Evolutionary conservation across 2,113 vertebrate genomes (phyloP).

Genomic region (Sturnus vulgaris): DNA sequence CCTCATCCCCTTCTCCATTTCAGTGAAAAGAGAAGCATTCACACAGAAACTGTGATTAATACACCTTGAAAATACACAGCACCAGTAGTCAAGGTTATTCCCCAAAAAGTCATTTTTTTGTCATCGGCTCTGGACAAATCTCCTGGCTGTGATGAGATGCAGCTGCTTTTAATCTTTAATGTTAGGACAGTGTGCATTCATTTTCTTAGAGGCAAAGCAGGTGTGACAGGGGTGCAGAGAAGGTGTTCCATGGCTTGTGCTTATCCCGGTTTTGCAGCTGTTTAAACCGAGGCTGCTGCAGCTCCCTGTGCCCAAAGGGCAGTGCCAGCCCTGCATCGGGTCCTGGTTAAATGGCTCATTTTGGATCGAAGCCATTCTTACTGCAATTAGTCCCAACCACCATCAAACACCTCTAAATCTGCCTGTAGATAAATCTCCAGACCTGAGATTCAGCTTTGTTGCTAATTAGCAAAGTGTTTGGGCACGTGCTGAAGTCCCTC

Average conservation of each 20-base stretch:
- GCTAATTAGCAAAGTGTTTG: neutral
- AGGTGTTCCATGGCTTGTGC: neutral
- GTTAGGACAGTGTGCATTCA: neutral
- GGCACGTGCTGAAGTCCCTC: neutral
- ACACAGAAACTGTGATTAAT: neutral
- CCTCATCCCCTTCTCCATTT: neutral
- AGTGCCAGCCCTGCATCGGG: rapidly evolving
- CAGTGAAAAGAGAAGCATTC: neutral
- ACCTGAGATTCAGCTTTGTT: neutral
- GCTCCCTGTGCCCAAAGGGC: neutral
- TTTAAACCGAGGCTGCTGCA: neutral
- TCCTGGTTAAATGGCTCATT: neutral
- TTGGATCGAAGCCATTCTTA: neutral
- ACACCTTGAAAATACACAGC: neutral
- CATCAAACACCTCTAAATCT: neutral
- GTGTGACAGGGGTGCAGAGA: neutral
- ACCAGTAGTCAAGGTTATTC: neutral
- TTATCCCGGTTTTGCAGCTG: neutral
- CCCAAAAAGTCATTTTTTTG: neutral
- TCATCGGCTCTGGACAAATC: neutral
- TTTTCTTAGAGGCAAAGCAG: neutral
- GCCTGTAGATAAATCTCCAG: neutral
- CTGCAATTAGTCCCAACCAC: neutral
- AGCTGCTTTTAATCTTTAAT: conserved; percentile 17
- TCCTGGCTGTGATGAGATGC: neutral